Evolutionary conservation across 2,797 vertebrate genomes (phyloP).

Genomic region (Cercopithecus petaurista): DNA sequence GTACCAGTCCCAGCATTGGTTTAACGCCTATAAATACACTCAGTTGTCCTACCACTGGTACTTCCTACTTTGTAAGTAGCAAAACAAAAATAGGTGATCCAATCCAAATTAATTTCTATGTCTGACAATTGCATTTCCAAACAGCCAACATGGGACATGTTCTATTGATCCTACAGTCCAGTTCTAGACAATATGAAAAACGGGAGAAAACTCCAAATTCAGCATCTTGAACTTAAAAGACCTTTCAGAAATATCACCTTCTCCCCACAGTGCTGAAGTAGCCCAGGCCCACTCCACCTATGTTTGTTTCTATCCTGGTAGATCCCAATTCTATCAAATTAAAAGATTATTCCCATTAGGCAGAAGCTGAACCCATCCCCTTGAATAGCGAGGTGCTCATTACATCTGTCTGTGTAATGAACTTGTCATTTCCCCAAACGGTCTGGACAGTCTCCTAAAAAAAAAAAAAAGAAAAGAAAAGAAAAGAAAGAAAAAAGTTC

Average conservation of each 20-base stretch:
- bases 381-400: background rate
- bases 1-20: background rate
- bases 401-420: background rate
- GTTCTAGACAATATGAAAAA: background rate
- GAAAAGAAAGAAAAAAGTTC: background rate
- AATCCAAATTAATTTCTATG: background rate
- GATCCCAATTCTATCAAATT: background rate
- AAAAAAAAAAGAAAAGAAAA: background rate
- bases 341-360: conserved; percentile 6
- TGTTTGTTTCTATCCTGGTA: background rate
- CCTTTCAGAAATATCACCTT: background rate
- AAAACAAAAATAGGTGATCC: conserved; percentile 31
- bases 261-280: background rate
- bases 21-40: background rate
- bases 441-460: background rate
- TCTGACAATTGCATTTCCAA: background rate
- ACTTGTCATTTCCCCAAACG: background rate
- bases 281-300: background rate
- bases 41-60: background rate
- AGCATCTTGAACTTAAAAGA: background rate
- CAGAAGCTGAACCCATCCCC: background rate
- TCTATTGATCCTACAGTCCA: background rate
- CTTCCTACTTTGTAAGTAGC: background rate
- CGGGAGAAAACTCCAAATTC: background rate
- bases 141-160: background rate